Evolutionary conservation across 2,113 vertebrate genomes (phyloP), one percentile per base, ranked within the genome.

Genomic region (Zingel zingel): DNA sequence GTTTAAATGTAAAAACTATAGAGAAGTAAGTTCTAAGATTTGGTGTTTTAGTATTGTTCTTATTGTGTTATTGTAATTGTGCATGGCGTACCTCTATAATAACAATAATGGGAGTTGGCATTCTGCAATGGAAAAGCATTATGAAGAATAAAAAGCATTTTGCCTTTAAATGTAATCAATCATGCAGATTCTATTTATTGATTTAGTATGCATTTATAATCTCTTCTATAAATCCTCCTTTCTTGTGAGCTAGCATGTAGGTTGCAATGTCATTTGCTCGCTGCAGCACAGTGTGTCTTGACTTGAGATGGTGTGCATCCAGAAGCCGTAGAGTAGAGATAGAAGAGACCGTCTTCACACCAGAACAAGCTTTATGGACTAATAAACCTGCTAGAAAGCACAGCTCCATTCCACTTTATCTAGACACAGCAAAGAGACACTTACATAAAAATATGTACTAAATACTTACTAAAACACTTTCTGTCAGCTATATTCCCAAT

Each of bases 331-430:
- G n/a, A 39, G n/a, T 21, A 51, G 25, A 25, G 21, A 47, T 39
- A 33, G 23, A 36, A 62, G 45, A 15, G 6, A 36, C 51, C n/a
- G 15, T 30, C 45, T 71, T 66, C 33, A 79, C 76, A 79, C 80
- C 53, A 71, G 53, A 80, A 70, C n/a, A 45, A 76, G 72, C 74
- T 86, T 83, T 67, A 80, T 80, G 58, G 36, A 74, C 48, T 79
- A 70, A 76, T 84, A 76, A 83, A 72, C 54, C 48, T 81, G 23
- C 25, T 39, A 15, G 6, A 43, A 78, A 64, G 18, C 27, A 7
- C 61, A 36, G 74, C 63, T 62, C 48, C n/a, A 45, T 39, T 11
- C 27, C 25, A 36, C 48, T 80, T 86, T 74, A 74, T 82, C 77
- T 33, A 45, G 3, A 63, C 23, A 25, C 0, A 81, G 72, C 59